A percentile compares a stretch with the other conserved stretches of the same genome.
phyloP scores from a whole-genome alignment of 2,113 vertebrate genomes.

The Rhinolophus ferrumequinum region DNA sequence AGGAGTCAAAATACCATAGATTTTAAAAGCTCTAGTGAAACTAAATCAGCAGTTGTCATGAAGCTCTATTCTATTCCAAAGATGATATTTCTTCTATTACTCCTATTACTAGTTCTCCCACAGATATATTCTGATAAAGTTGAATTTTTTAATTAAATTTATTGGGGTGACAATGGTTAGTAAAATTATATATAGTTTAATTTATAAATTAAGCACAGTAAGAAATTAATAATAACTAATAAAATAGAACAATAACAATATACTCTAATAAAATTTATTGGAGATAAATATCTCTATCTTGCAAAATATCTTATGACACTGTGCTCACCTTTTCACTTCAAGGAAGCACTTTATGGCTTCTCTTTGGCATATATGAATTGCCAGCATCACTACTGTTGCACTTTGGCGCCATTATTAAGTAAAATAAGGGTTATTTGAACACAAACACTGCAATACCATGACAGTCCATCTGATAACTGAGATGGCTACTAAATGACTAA shows the following conservation, averaged over 20 bases:
- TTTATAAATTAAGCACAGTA: neutral
- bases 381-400: neutral
- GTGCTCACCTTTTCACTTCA: neutral
- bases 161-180: no score
- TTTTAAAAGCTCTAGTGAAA: constrained; percentile 17
- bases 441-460: neutral
- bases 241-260: neutral
- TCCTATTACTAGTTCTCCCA: neutral
- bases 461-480: neutral
- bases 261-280: neutral
- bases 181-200: no score
- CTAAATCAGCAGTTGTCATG: neutral
- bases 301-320: neutral
- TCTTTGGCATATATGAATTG: neutral
- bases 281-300: no score
- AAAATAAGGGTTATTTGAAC: neutral
- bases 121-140: neutral
- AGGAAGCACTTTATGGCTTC: neutral
- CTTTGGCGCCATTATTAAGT: neutral
- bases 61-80: neutral
- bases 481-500: neutral
- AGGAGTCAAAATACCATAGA: neutral
- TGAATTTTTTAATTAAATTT: no score
- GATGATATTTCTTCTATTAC: neutral
- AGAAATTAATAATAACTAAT: neutral